Evolutionary conservation across 2,888 invertebrate species (phyloP).

Genomic region (Tenthredo livida): DNA sequence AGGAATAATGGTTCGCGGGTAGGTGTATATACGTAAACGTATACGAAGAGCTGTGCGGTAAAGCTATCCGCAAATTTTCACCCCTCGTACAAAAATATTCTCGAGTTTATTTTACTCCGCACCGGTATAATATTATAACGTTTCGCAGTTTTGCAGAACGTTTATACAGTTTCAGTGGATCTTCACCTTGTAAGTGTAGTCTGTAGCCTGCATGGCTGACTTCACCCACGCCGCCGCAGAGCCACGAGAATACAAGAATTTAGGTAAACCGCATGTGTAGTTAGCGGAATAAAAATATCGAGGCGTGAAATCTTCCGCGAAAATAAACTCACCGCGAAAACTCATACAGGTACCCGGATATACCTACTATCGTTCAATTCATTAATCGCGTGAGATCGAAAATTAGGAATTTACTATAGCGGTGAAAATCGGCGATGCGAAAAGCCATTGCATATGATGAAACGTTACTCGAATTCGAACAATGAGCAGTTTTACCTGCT

Average conservation of each 20-base stretch:
- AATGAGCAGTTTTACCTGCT: slow-evolving; percentile 14
- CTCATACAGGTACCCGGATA: neutral
- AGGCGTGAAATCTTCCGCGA: neutral
- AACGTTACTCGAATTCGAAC: neutral
- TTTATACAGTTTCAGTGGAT: slow-evolving; percentile 1
- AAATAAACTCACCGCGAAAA: neutral
- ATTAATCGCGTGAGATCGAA: neutral
- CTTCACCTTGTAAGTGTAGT: neutral
- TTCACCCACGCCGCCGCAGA: neutral
- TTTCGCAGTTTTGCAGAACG: neutral
- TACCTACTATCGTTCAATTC: neutral
- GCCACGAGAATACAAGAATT: neutral
- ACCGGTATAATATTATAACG: neutral
- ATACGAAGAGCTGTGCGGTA: neutral
- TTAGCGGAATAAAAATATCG: neutral
- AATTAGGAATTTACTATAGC: neutral
- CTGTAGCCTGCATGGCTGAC: neutral
- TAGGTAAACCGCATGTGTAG: neutral
- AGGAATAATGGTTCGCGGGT: neutral
- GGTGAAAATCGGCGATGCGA: neutral
- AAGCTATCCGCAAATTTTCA: neutral
- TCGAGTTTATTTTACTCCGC: slow-evolving; percentile 22
- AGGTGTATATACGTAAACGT: too few relatives aligned
- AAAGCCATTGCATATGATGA: neutral
- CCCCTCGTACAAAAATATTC: slow-evolving; percentile 20